Evolutionary conservation across 2,797 vertebrate genomes (phyloP).

Genomic region (Argyrosomus regius): DNA sequence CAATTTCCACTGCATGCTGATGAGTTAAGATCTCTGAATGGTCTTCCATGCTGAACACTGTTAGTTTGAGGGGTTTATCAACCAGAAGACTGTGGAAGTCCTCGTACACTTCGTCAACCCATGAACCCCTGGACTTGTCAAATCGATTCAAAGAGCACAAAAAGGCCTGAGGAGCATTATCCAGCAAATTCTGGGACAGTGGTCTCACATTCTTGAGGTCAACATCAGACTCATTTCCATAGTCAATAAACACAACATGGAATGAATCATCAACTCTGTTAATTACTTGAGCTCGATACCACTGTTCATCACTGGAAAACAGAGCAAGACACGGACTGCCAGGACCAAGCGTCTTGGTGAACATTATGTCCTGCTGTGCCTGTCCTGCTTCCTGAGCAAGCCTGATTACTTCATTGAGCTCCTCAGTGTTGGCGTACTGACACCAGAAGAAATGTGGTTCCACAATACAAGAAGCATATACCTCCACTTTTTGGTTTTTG

Average conservation of each 20-base stretch:
- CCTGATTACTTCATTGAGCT: slow-evolving; percentile 53
- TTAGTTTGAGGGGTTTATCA: slow-evolving; percentile 84
- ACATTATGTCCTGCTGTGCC: slow-evolving; percentile 24
- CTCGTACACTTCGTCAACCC: slow-evolving; percentile 83
- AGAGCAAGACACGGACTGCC: slow-evolving; percentile 87
- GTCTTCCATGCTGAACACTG: slow-evolving; percentile 64
- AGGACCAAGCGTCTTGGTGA: slow-evolving; percentile 57
- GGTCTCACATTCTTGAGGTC: slow-evolving; percentile 76
- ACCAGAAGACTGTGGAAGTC: slow-evolving; percentile 84
- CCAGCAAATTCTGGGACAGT: slow-evolving; percentile 82
- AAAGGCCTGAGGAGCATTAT: slow-evolving; percentile 87
- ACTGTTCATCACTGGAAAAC: slow-evolving; percentile 84
- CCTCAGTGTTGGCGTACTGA: slow-evolving; percentile 70
- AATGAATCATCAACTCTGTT: slow-evolving; percentile 49
- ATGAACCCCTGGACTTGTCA: slow-evolving; percentile 78
- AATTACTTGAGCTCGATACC: slow-evolving; percentile 89
- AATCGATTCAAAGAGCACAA: slow-evolving; percentile 89
- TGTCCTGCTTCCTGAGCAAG: slow-evolving; percentile 82
- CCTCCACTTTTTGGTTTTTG: slow-evolving; percentile 71
- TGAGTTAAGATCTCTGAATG: slow-evolving; percentile 66
- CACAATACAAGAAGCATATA: slow-evolving; percentile 82
- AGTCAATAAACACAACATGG: slow-evolving; percentile 88
- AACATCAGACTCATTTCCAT: slow-evolving; percentile 86
- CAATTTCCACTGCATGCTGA: slow-evolving; percentile 84
- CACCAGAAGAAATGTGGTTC: slow-evolving; percentile 92